These are phyloP conservation scores for Diadumene lineata DNA, from an alignment of 92 coral and sea anemone species.

Conservation along the genomic window DNA sequence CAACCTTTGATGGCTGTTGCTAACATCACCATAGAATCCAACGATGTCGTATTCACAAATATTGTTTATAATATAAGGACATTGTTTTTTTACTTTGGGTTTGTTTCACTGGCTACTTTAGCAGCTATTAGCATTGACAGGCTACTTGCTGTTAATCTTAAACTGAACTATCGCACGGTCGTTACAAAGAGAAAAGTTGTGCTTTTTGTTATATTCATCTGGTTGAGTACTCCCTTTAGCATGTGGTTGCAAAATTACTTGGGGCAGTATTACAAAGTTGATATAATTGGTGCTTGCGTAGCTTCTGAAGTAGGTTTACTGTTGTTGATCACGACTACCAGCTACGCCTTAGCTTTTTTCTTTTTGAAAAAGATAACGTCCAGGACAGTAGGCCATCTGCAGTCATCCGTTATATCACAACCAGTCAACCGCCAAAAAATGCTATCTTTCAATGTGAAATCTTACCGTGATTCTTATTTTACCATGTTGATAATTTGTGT, in stretches of 20 bases:
- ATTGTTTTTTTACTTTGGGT: neutral
- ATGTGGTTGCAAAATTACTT: no score
- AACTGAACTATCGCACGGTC: conserved; percentile 1
- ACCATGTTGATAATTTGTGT: conserved; percentile 2
- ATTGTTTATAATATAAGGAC: neutral
- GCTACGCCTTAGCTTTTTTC: conserved; percentile 9
- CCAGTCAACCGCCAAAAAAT: no score
- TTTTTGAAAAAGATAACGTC: neutral
- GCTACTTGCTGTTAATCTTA: neutral
- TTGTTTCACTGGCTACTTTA: neutral
- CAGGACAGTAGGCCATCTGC: neutral
- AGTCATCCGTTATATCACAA: neutral
- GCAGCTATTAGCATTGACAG: conserved; percentile 1
- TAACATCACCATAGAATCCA: neutral
- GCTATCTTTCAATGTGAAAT: no score
- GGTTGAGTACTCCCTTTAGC: no score
- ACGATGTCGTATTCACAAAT: neutral
- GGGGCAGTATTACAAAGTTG: no score
- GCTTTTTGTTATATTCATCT: neutral
- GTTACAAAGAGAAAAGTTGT: conserved; percentile 9
- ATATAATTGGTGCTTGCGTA: neutral
- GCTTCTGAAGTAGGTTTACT: no score
- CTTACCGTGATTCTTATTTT: conserved; percentile 9
- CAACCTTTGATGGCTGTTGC: neutral
- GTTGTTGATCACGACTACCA: neutral